phyloP scores from a whole-genome alignment of 2,113 vertebrate species.

The Dunckerocampus dactyliophorus region DNA sequence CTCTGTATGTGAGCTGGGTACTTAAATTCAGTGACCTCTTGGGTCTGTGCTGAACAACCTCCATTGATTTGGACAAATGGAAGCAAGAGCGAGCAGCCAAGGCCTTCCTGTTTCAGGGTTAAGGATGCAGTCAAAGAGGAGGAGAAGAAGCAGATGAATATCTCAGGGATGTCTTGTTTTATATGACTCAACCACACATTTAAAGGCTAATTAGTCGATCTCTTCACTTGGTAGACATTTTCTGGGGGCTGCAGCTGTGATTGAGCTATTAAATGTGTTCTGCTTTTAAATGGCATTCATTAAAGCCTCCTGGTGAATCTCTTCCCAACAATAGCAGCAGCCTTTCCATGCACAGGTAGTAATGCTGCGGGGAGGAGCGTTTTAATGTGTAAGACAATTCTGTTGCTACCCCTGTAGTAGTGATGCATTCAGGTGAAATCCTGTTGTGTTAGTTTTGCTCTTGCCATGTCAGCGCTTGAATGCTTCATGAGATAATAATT shows the following conservation, averaged over 20 bases:
- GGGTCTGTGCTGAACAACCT: slow-evolving; percentile 71
- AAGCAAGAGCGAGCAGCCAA: slow-evolving; percentile 50
- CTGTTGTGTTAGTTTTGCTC: slow-evolving; percentile 23
- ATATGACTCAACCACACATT: slow-evolving; percentile 68
- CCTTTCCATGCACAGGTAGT: slow-evolving; percentile 48
- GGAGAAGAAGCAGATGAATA: slow-evolving; percentile 35
- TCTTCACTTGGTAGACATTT: slow-evolving; percentile 47
- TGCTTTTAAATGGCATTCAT: slow-evolving; percentile 53
- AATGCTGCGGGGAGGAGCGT: slow-evolving; percentile 18
- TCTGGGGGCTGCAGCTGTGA: slow-evolving; percentile 48
- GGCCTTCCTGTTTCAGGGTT: slow-evolving; percentile 66
- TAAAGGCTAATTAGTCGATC: slow-evolving; percentile 72
- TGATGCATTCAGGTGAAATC: slow-evolving; percentile 3
- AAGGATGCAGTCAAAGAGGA: slow-evolving; percentile 57
- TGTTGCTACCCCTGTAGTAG: slow-evolving; percentile 11
- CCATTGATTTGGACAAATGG: slow-evolving; percentile 78
- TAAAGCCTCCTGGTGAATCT: slow-evolving; percentile 55
- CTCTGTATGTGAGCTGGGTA: slow-evolving; percentile 62
- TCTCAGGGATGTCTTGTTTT: slow-evolving; percentile 50
- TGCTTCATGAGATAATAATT: slow-evolving; percentile 27
- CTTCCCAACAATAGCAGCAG: slow-evolving; percentile 42
- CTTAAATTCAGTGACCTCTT: slow-evolving; percentile 74
- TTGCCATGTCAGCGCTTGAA: slow-evolving; percentile 24
- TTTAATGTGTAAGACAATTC: not conserved
- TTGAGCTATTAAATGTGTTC: slow-evolving; percentile 61